Conservation (phyloP, 2,888 invertebrate genomes). For the Hypselothyrea guttata region DNA sequence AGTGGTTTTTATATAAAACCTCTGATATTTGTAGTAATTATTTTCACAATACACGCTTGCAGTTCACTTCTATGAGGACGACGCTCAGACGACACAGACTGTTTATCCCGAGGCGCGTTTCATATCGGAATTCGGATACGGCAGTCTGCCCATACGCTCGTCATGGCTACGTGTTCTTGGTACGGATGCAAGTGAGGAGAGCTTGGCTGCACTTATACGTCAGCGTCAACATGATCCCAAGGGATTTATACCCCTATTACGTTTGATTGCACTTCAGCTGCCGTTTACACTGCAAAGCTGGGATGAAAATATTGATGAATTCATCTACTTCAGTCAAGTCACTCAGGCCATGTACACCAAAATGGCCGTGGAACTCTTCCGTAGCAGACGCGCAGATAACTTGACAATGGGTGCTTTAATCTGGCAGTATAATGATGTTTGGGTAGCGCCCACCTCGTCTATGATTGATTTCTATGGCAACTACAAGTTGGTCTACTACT, state of each 20-base stretch:
- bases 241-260: conserved; percentile 86
- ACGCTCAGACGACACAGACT: conserved; percentile 90
- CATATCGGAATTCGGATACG: conserved; percentile 97
- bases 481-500: conserved; percentile 88
- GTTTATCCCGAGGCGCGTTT: conserved; percentile 92
- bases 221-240: conserved; percentile 93
- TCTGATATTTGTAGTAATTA: neutral
- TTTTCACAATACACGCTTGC: neutral
- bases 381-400: conserved; percentile 82
- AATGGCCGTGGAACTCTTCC: conserved; percentile 91
- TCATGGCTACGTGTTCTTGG: conserved; percentile 86
- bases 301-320: conserved; percentile 85
- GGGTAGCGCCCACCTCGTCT: conserved; percentile 98
- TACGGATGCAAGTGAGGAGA: conserved; percentile 76
- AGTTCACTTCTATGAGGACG: conserved; percentile 95
- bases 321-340: conserved; percentile 93
- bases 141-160: conserved; percentile 91
- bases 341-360: conserved; percentile 94
- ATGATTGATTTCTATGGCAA: conserved; percentile 86
- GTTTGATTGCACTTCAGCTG: conserved; percentile 86
- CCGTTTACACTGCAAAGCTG: conserved; percentile 84
- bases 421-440: conserved; percentile 99
- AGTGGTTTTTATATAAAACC: conserved; percentile 19
- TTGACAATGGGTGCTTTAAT: conserved; percentile 97
- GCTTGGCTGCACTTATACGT: conserved; percentile 86